A percentile compares a stretch with the other conserved stretches of the same genome.
Evolutionary conservation across 1,140 invertebrate species (phyloP).

Genomic region (Zaprionus taronus): DNA sequence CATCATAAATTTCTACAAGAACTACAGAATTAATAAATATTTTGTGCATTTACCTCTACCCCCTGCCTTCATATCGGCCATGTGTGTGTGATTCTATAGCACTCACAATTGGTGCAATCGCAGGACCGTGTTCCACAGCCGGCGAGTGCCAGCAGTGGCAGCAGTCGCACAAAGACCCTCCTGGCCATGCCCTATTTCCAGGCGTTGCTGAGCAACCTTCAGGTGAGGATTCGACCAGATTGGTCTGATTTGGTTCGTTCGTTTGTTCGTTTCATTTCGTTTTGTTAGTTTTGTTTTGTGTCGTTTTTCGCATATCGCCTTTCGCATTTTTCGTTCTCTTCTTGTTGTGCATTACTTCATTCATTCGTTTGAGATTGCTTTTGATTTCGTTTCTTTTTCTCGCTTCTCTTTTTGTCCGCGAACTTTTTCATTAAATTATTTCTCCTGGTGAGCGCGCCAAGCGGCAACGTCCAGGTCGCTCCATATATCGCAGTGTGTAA

Average conservation of each 20-base stretch:
- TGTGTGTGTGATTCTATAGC: constrained; percentile 37
- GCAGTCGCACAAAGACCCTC: constrained; percentile 85
- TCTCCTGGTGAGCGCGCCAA: not conserved
- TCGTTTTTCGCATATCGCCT: constrained; percentile 14
- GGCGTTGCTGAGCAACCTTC: constrained; percentile 88
- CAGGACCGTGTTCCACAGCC: constrained; percentile 73
- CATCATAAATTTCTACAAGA: not conserved
- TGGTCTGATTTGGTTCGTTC: constrained; percentile 28
- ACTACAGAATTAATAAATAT: constrained; percentile 18
- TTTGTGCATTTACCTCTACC: constrained; percentile 25
- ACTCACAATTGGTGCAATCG: constrained; percentile 75
- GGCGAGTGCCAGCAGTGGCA: constrained; percentile 86
- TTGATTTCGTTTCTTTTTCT: constrained; percentile 52
- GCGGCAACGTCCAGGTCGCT: not conserved
- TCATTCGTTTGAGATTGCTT: constrained; percentile 45
- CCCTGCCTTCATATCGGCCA: not conserved
- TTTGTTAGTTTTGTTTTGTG: constrained; percentile 28
- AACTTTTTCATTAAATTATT: constrained; percentile 32
- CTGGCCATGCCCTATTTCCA: constrained; percentile 88
- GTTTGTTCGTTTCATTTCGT: constrained; percentile 36
- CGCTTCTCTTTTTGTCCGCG: constrained; percentile 8
- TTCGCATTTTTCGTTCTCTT: constrained; percentile 36
- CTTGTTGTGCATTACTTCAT: constrained; percentile 36
- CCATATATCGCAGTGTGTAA: constrained; percentile 30
- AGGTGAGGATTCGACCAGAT: constrained; percentile 86